Percentiles rank a stretch among this genome's conserved stretches.
Conservation (phyloP, 2,888 invertebrate genomes). For the Blastobasis adustella region DNA sequence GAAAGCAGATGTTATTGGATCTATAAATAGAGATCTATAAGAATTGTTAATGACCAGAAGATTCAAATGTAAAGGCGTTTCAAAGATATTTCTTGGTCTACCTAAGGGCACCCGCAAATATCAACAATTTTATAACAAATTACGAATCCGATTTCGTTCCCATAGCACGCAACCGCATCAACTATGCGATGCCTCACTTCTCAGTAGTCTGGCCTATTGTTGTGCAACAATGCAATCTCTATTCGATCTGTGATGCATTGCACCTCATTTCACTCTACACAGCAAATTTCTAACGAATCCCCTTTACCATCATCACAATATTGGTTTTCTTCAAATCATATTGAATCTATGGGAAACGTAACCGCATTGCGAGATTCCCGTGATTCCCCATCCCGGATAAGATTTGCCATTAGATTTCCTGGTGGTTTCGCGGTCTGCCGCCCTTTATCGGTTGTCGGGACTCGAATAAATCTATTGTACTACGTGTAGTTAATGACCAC, state of each 20-base stretch:
- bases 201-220: constrained; percentile 51
- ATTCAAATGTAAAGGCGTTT: no score
- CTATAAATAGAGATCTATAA: no score
- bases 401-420: constrained; percentile 62
- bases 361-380: constrained; percentile 60
- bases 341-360: constrained; percentile 56
- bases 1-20: constrained; percentile 10
- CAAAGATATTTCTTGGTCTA: not conserved
- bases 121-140: constrained; percentile 47
- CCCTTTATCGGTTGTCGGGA: constrained; percentile 56
- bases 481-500: constrained; percentile 47
- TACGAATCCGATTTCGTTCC: constrained; percentile 59
- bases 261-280: constrained; percentile 58
- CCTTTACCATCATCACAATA: constrained; percentile 37
- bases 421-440: constrained; percentile 64
- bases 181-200: constrained; percentile 45
- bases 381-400: constrained; percentile 62
- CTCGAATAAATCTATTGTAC: constrained; percentile 64
- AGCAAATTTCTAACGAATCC: constrained; percentile 28
- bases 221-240: constrained; percentile 62
- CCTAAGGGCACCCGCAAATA: constrained; percentile 7
- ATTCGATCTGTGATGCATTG: constrained; percentile 58
- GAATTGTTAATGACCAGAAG: no score
- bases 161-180: constrained; percentile 62
- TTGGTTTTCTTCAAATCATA: constrained; percentile 68